Conservation (phyloP, 2,113 vertebrate species). For the Petaurus breviceps region DNA sequence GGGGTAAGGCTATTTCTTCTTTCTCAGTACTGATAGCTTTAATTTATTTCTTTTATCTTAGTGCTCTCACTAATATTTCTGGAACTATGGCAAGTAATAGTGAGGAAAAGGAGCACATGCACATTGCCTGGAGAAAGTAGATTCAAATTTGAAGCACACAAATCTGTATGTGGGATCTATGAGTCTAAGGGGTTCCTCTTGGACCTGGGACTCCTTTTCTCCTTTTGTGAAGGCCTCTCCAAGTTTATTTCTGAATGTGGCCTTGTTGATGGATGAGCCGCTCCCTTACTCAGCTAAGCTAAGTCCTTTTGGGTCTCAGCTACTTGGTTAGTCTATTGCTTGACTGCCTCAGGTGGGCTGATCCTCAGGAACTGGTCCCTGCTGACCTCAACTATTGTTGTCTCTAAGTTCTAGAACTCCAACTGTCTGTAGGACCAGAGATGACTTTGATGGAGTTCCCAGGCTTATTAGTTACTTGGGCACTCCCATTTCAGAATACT, state of each 20-base stretch:
- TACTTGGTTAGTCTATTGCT: neutral
- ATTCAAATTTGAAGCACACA: neutral
- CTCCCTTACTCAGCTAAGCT: neutral
- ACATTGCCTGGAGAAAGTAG: neutral
- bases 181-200: neutral
- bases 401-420: neutral
- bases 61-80: neutral
- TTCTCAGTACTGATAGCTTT: neutral
- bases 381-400: neutral
- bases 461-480: neutral
- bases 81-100: neutral
- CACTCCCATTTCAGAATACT: neutral
- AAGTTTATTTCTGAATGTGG: neutral
- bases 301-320: neutral
- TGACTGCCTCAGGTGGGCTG: neutral
- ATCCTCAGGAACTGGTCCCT: neutral
- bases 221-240: neutral
- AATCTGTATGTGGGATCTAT: neutral
- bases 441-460: neutral
- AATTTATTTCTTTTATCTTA: neutral
- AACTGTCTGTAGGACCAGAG: neutral
- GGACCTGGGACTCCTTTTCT: neutral
- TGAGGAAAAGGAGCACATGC: neutral
- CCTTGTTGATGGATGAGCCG: neutral
- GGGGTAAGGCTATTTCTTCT: neutral